Evolutionary conservation across 2,797 vertebrate species (phyloP), one percentile per base, ranked within the genome.

Genomic region (Pangasius krempfi): DNA sequence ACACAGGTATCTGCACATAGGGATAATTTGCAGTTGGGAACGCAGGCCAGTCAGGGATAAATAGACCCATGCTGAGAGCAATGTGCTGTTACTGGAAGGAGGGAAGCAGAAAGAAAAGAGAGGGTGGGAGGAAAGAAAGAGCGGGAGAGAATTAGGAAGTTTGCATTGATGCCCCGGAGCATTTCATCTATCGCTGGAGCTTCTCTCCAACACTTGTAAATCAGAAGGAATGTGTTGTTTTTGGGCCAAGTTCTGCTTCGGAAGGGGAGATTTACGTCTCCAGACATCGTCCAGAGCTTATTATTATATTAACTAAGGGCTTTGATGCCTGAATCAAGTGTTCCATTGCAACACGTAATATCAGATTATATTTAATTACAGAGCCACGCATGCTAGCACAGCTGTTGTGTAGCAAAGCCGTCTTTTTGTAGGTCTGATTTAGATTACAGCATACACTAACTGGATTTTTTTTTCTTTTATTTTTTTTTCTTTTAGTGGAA

Each of bases 161-260:
- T 87, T 86, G 88, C 80, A 85, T 68, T 92, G 92, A 94, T 94
- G 93, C 93, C 90, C 90, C 89, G 50, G 91, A 93, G 92, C 93
- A 91, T 91, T 87, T 91, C 91, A 86, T 87, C 91, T 89, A 91
- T 92, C 76, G 89, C 91, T 89, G 85, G 84, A 54, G 87, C 86
- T 56, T 76, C 88, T 89, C 90, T 90, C 91, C 90, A 91, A 86
- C 90, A 89, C 93, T 86, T 92, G 94, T 94, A 93, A 94, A 95
- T 91, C 92, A 93, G 52, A 92, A 94, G 93, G 94, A 95, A 94
- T 93, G 94, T 14, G 94, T 94, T 95, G 93, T 93, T 94, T 93
- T 94, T 94, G 94, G 93, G 92, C 87, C 86, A 89, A 52, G 91
- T 60, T 87, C 89, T 82, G 91, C 87, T 89, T 92, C 2, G 6